These are phyloP conservation scores for Eira barbara DNA, from an alignment of 2,113 vertebrate species.

Conservation along the genomic window DNA sequence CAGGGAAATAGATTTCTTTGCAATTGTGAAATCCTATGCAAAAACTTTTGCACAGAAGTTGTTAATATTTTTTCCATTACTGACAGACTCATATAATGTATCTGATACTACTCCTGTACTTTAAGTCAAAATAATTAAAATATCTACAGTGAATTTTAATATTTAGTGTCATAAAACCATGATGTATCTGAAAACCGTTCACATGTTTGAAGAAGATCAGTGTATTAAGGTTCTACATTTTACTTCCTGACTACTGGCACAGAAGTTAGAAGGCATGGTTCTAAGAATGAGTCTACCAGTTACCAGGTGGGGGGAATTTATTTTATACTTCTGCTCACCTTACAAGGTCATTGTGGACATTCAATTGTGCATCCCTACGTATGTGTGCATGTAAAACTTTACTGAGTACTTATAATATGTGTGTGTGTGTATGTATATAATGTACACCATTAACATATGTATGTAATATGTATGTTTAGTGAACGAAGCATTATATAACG, in stretches of 20 bases:
- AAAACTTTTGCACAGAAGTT: background rate
- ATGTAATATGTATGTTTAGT: background rate
- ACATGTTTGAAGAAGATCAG: background rate
- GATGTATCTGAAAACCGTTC: background rate
- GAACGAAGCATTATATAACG: background rate
- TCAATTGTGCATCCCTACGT: background rate
- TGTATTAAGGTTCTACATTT: background rate
- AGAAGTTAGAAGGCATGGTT: background rate
- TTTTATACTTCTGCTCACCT: background rate
- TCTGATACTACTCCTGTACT: background rate
- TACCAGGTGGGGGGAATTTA: background rate
- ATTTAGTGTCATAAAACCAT: background rate
- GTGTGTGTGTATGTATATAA: background rate
- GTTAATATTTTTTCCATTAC: background rate
- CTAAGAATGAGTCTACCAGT: background rate
- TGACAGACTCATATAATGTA: background rate
- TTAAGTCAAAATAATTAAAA: constrained; percentile 1
- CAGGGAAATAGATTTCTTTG: background rate
- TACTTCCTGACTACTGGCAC: background rate
- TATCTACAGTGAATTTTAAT: background rate
- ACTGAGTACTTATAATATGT: background rate
- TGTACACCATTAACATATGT: background rate
- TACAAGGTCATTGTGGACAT: background rate
- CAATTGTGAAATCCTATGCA: background rate
- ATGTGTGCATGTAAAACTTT: background rate